These are phyloP conservation scores for Asbolus verrucosus DNA, from an alignment of 1,140 invertebrate species.

Conservation along the genomic window DNA sequence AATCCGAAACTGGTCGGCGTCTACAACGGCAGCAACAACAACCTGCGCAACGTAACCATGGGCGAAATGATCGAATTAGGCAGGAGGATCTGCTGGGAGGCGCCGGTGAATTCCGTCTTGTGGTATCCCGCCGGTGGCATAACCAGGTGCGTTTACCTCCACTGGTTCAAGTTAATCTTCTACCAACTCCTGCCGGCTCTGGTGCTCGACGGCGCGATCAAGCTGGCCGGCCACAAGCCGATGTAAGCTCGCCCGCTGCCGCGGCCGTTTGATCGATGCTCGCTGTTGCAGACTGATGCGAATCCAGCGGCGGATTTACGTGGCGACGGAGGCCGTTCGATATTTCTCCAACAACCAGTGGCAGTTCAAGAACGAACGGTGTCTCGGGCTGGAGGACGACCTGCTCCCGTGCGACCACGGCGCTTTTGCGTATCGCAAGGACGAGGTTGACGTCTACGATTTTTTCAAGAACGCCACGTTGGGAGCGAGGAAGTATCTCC, in stretches of 20 bases:
- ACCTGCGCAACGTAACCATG: constrained; percentile 77
- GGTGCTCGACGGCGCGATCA: constrained; percentile 73
- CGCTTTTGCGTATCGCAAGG: constrained; percentile 73
- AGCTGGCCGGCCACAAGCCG: constrained; percentile 74
- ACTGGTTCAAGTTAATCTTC: constrained; percentile 71
- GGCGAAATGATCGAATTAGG: constrained; percentile 73
- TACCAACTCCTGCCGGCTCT: constrained; percentile 79
- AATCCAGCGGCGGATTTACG: constrained; percentile 83
- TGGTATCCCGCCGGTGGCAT: constrained; percentile 74
- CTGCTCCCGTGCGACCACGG: constrained; percentile 74
- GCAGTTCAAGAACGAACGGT: constrained; percentile 83
- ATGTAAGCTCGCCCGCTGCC: constrained; percentile 76
- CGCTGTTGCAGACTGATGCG: constrained; percentile 75
- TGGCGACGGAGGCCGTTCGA: constrained; percentile 78
- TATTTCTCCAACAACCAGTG: constrained; percentile 87
- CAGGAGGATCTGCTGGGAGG: constrained; percentile 65
- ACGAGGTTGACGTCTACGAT: constrained; percentile 64
- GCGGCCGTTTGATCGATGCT: constrained; percentile 26
- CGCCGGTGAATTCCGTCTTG: constrained; percentile 76
- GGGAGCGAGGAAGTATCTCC: constrained; percentile 53
- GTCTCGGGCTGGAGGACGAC: constrained; percentile 71
- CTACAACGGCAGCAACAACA: constrained; percentile 75
- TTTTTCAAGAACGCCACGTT: constrained; percentile 67
- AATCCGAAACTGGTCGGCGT: too few species aligned
- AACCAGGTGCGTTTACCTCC: constrained; percentile 66